Evolutionary conservation across 2,888 invertebrate genomes (phyloP).

Genomic region (Athetis lepigone): DNA sequence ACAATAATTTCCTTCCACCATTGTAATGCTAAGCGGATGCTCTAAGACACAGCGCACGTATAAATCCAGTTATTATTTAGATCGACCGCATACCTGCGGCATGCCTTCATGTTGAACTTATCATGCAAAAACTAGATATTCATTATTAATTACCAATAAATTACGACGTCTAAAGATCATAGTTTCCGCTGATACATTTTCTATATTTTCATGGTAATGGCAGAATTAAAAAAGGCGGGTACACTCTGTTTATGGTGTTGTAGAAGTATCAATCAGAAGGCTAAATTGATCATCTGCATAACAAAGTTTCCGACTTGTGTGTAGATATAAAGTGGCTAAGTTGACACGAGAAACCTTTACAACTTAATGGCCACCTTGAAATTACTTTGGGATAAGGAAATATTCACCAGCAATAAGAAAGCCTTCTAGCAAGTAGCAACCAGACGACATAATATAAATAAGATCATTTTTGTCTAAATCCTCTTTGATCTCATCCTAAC

Average conservation of each 20-base stretch:
- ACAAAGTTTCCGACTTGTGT: conserved; percentile 14
- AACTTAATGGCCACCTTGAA: too few species aligned
- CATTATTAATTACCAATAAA: conserved; percentile 54
- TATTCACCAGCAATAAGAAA: too few species aligned
- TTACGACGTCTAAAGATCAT: conserved; percentile 46
- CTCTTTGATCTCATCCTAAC: background rate
- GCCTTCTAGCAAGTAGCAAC: too few species aligned
- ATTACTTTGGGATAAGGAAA: background rate
- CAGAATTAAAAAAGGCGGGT: conserved; percentile 25
- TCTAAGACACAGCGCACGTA: conserved; percentile 44
- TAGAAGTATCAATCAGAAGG: conserved; percentile 2
- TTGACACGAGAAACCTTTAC: too few species aligned
- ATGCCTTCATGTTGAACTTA: conserved; percentile 40
- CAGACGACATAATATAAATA: background rate
- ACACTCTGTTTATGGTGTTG: conserved; percentile 16
- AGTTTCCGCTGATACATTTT: conserved; percentile 50
- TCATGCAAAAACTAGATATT: conserved; percentile 45
- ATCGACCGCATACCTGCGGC: conserved; percentile 40
- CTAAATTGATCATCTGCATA: conserved; percentile 30
- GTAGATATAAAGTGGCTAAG: too few species aligned
- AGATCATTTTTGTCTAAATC: background rate
- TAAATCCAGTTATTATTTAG: conserved; percentile 57
- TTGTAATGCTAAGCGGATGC: conserved; percentile 48
- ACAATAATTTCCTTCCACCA: conserved; percentile 58
- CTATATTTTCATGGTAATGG: conserved; percentile 55